Evolutionary conservation across 2,113 vertebrate genomes (phyloP), one percentile per base, ranked within the genome.

Genomic region (Apus apus): DNA sequence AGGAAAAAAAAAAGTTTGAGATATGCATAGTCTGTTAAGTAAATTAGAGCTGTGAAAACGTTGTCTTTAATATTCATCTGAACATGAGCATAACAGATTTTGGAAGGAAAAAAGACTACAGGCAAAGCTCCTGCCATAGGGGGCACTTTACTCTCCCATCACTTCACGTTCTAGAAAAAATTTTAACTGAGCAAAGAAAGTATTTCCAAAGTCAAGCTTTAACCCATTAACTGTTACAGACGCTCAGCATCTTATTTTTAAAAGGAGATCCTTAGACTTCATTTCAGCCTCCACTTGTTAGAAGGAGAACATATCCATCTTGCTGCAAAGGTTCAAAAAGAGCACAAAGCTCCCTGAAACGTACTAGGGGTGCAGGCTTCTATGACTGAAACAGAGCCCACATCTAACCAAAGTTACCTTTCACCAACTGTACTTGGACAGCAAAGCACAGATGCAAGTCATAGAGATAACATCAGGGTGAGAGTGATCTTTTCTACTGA

Each of bases 401-500:
- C 25, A 20, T 2, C 13, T 38, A 64, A 75, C 10, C 32, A 8
- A 65, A 66, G n/a, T 4, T 48, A 40, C 12, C 12, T 48, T 45
- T 36, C 58, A 48, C 20, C 27, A 81, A 13, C 34, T 34, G 36
- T 1, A 43, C 57, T 21, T 2, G 17, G 60, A 68, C 7, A 48
- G 3, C 18, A 62, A 62, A 62, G 15, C 26, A 50, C 1, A 19
- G 3, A 46, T 2, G 1, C 9, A 51, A 21, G 6, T 2, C 57
- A 3, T 38, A 61, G 5, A 64, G 0, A 40, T 36, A 40, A 7
- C 2, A 46, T 12, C 6, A 70, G 3, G 7, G 7, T 14, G 11
- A 51, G 11, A 65, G 76, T 1, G 3, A 72, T 6, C 4, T 65
- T 53, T 45, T 48, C 38, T 20, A 43, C 6, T 1, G 2, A 76